Percentiles rank a stretch among this genome's conserved stretches.
Conservation (phyloP, 2,797 vertebrate species). For the Thalassophryne amazonica region DNA sequence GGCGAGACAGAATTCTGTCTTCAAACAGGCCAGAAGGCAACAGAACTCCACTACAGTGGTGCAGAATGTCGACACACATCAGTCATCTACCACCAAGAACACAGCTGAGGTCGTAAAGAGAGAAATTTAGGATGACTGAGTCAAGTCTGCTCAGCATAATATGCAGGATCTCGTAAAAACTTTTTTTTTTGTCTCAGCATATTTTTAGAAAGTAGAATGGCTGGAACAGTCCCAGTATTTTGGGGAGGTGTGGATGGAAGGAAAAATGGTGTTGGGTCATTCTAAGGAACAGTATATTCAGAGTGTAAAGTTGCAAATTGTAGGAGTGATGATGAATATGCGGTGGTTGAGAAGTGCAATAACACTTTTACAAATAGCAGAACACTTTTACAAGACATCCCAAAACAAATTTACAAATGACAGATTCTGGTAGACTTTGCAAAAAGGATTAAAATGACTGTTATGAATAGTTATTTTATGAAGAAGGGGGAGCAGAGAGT, state of each 20-base stretch:
- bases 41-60: slow-evolving; percentile 25
- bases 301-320: too few species aligned
- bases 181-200: slow-evolving; percentile 1
- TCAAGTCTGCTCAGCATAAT: slow-evolving; percentile 35
- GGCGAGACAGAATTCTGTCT: slow-evolving; percentile 13
- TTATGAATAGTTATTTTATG: too few species aligned
- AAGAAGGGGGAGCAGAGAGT: too few species aligned
- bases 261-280: too few species aligned
- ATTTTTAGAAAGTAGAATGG: neutral
- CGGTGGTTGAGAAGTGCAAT: too few species aligned
- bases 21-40: slow-evolving; percentile 47
- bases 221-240: slow-evolving; percentile 11
- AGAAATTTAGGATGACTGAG: slow-evolving; percentile 26
- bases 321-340: too few species aligned
- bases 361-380: too few species aligned
- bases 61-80: slow-evolving; percentile 3
- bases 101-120: slow-evolving; percentile 30
- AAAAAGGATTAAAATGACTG: too few species aligned
- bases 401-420: too few species aligned
- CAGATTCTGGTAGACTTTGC: too few species aligned
- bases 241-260: slow-evolving; percentile 9
- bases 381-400: too few species aligned
- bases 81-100: slow-evolving; percentile 6
- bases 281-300: too few species aligned
- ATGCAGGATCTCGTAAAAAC: slow-evolving; percentile 9